These are phyloP conservation scores for Oxycera nigricornis DNA, from an alignment of 2,888 invertebrate genomes.

Conservation along the genomic window DNA sequence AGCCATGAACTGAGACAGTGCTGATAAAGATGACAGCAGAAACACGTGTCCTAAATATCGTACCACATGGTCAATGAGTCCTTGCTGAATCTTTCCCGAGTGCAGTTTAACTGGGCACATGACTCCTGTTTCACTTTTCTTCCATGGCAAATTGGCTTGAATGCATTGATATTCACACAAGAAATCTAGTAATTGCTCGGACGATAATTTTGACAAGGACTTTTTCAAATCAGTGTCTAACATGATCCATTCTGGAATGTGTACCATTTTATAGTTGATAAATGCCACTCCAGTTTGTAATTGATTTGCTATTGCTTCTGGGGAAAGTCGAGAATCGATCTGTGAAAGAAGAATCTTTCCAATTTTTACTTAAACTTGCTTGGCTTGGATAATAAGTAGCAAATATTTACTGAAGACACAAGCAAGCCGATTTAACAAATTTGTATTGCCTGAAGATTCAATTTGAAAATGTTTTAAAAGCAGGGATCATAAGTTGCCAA, in stretches of 20 bases:
- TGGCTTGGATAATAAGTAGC: no score
- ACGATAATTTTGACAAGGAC: neutral
- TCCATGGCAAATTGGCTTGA: slow-evolving; percentile 60
- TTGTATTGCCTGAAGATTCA: no score
- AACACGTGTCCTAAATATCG: slow-evolving; percentile 70
- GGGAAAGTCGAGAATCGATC: neutral
- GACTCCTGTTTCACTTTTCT: slow-evolving; percentile 67
- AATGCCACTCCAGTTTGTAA: neutral
- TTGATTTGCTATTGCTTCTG: neutral
- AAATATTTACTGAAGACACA: no score
- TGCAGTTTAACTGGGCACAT: slow-evolving; percentile 71
- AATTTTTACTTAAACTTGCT: no score
- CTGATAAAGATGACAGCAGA: slow-evolving; percentile 65
- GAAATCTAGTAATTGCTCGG: neutral
- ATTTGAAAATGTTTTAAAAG: no score
- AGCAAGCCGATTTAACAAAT: no score
- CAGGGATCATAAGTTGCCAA: no score
- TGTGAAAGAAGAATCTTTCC: neutral
- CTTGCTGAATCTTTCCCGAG: slow-evolving; percentile 64
- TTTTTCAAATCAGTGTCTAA: neutral
- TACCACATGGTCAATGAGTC: slow-evolving; percentile 66
- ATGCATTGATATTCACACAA: slow-evolving; percentile 43
- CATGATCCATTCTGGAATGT: neutral
- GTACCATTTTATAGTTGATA: neutral
- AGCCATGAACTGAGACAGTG: slow-evolving; percentile 65